phyloP scores from a whole-genome alignment of 2,888 invertebrate genomes.

The Adineta ricciae region DNA sequence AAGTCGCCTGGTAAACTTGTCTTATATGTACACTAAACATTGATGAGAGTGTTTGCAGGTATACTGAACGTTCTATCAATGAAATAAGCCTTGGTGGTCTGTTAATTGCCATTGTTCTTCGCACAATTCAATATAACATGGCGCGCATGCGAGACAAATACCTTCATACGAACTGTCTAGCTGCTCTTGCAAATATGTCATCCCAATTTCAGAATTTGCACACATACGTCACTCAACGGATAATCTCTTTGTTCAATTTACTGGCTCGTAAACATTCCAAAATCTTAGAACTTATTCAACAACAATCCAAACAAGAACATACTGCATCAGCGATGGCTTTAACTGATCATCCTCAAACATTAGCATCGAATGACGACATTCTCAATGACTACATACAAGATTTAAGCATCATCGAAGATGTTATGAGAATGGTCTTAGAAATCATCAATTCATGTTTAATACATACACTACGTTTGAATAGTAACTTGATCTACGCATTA shows the following conservation, averaged over 20 bases:
- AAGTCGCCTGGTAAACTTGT: constrained; percentile 60
- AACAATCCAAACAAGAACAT: neutral
- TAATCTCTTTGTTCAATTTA: constrained; percentile 70
- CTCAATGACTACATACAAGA: constrained; percentile 55
- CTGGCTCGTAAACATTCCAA: constrained; percentile 67
- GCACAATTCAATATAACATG: constrained; percentile 95
- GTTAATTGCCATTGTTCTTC: constrained; percentile 79
- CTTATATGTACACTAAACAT: too few relatives aligned
- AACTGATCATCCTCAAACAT: neutral
- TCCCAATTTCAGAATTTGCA: constrained; percentile 76
- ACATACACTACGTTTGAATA: constrained; percentile 72
- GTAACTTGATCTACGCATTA: constrained; percentile 85
- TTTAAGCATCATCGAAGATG: constrained; percentile 82
- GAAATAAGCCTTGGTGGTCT: constrained; percentile 89
- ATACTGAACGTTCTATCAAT: constrained; percentile 75
- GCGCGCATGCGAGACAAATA: constrained; percentile 89
- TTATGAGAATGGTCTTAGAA: constrained; percentile 86
- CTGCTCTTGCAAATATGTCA: constrained; percentile 96
- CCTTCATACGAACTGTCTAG: constrained; percentile 91
- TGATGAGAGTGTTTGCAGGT: constrained; percentile 48
- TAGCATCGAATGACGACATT: neutral
- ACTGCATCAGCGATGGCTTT: neutral
- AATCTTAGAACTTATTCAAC: constrained; percentile 35
- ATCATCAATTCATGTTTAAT: constrained; percentile 88
- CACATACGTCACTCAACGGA: constrained; percentile 85